Evolutionary conservation across 2,797 vertebrate genomes (phyloP).

Genomic region (Adrianichthys oophorus): DNA sequence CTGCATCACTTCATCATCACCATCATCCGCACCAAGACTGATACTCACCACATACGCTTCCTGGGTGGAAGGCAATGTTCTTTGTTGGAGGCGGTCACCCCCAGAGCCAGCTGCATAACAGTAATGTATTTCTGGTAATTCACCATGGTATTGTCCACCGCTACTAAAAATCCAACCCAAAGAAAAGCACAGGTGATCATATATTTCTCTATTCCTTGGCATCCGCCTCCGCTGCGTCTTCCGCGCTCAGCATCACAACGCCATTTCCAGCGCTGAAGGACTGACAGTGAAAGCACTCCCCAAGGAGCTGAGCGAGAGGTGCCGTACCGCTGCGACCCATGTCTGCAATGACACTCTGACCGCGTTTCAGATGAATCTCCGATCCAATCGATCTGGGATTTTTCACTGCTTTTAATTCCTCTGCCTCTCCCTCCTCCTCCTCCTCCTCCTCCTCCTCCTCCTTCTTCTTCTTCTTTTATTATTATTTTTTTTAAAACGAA

Average conservation of each 20-base stretch:
- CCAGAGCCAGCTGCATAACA: slow-evolving; percentile 99
- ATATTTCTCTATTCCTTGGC: slow-evolving; percentile 86
- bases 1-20: slow-evolving; percentile 58
- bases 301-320: slow-evolving; percentile 76
- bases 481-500: background rate
- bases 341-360: slow-evolving; percentile 78
- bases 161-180: slow-evolving; percentile 84
- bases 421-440: too few relatives aligned
- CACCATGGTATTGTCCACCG: slow-evolving; percentile 92
- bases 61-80: slow-evolving; percentile 95
- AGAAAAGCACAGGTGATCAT: slow-evolving; percentile 91
- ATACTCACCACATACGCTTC: slow-evolving; percentile 97
- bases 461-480: background rate
- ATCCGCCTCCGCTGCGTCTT: slow-evolving; percentile 86
- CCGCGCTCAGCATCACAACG: slow-evolving; percentile 81
- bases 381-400: slow-evolving; percentile 61
- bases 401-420: slow-evolving; percentile 1
- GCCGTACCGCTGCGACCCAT: slow-evolving; percentile 79
- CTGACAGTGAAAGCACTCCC: slow-evolving; percentile 78
- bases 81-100: slow-evolving; percentile 97
- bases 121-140: slow-evolving; percentile 99
- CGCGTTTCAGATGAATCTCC: slow-evolving; percentile 70
- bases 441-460: too few relatives aligned
- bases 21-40: slow-evolving; percentile 67
- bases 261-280: slow-evolving; percentile 83